Conservation (phyloP, 2,113 vertebrate genomes). For the Hymenochirus boettgeri region DNA sequence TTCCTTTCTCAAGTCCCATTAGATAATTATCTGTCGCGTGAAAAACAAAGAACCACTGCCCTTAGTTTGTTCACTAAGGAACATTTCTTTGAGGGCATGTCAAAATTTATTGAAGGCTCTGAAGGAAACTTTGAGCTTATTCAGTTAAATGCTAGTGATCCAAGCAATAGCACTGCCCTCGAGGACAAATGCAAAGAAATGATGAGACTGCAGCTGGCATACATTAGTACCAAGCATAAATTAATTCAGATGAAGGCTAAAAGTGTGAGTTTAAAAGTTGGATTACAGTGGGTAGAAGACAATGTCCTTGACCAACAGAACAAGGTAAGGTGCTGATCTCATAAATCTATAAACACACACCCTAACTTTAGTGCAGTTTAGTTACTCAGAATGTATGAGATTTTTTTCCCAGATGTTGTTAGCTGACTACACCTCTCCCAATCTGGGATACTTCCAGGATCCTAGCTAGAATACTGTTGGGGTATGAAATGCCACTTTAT, state of each 20-base stretch:
- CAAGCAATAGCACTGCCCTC: conserved; percentile 41
- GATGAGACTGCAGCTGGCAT: conserved; percentile 71
- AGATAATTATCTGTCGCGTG: conserved; percentile 74
- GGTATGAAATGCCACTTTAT: no score
- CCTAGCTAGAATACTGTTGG: no score
- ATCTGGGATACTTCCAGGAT: no score
- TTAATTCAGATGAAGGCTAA: conserved; percentile 69
- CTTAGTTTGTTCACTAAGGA: conserved; percentile 65
- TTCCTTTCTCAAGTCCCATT: conserved; percentile 75
- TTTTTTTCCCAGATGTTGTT: no score
- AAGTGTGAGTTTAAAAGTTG: conserved; percentile 62
- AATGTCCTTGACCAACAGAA: conserved; percentile 48
- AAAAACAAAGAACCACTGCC: conserved; percentile 75
- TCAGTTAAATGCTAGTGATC: conserved; percentile 56
- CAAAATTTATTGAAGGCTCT: conserved; percentile 68
- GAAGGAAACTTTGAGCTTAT: conserved; percentile 64
- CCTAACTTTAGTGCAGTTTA: no score
- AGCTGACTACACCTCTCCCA: no score
- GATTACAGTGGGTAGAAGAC: conserved; percentile 67
- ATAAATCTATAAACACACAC: no score
- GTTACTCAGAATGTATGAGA: no score
- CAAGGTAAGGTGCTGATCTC: conserved; percentile 66
- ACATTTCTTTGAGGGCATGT: conserved; percentile 63
- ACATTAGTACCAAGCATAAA: conserved; percentile 72
- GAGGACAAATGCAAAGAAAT: conserved; percentile 64